A percentile compares a stretch with the other conserved stretches of the same genome.
Evolutionary conservation across 2,113 vertebrate genomes (phyloP).

Genomic region (Spizaetus ornatus): DNA sequence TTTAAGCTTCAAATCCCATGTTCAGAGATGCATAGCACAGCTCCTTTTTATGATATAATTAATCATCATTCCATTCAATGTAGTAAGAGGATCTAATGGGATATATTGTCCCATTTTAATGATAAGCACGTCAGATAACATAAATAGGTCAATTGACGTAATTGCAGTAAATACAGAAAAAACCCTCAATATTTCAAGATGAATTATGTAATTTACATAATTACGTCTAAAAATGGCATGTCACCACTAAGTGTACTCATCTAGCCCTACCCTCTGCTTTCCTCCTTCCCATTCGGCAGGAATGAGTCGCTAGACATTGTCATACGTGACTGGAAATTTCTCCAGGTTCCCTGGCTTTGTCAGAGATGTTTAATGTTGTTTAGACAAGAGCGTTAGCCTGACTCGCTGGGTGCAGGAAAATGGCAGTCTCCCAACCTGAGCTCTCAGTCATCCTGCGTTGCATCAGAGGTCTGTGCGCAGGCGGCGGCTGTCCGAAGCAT

Average conservation of each 20-base stretch:
- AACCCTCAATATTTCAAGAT: slow-evolving; percentile 61
- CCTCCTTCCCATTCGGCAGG: neutral
- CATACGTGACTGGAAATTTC: slow-evolving; percentile 13
- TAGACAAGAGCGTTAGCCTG: neutral
- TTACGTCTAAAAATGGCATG: slow-evolving; percentile 67
- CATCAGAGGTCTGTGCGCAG: neutral
- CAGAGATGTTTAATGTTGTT: neutral
- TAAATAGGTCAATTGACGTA: slow-evolving; percentile 79
- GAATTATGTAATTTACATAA: slow-evolving; percentile 73
- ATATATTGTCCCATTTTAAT: slow-evolving; percentile 74
- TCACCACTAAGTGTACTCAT: slow-evolving; percentile 41
- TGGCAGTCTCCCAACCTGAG: neutral
- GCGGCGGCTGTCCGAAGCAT: neutral
- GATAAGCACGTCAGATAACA: slow-evolving; percentile 71
- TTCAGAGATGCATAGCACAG: slow-evolving; percentile 64
- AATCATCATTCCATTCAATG: slow-evolving; percentile 60
- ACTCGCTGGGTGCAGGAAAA: neutral
- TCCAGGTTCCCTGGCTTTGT: neutral
- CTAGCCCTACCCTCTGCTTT: slow-evolving; percentile 11
- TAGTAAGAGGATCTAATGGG: slow-evolving; percentile 72
- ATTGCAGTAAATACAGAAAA: slow-evolving; percentile 71
- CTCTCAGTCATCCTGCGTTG: accelerated
- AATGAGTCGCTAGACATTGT: neutral
- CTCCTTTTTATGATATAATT: slow-evolving; percentile 70
- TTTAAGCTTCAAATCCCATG: slow-evolving; percentile 56